Evolutionary conservation across 2,888 invertebrate species (phyloP).

Genomic region (Anthophora plumipes): DNA sequence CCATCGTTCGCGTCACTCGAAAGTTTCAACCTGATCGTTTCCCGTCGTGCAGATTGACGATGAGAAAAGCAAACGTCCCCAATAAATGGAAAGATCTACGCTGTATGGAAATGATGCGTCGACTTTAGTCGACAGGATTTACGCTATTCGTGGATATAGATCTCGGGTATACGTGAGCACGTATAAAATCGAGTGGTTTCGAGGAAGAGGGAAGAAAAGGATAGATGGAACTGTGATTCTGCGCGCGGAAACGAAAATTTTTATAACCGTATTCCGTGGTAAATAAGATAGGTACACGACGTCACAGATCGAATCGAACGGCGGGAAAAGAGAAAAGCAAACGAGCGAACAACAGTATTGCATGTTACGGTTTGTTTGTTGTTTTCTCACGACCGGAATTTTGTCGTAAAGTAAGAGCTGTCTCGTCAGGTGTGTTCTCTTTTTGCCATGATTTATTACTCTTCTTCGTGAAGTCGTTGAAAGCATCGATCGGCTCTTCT

Average conservation of each 20-base stretch:
- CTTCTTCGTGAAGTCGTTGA: neutral
- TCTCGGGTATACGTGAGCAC: constrained; percentile 27
- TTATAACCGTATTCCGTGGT: constrained; percentile 35
- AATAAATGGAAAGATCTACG: constrained; percentile 55
- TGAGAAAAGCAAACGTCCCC: constrained; percentile 52
- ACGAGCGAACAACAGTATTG: neutral
- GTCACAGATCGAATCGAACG: constrained; percentile 18
- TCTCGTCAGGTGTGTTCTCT: neutral
- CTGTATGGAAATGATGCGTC: constrained; percentile 79
- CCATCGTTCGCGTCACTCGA: neutral
- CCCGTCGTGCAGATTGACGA: constrained; percentile 41
- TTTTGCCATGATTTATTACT: no score
- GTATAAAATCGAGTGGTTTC: constrained; percentile 54
- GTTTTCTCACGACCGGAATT: neutral
- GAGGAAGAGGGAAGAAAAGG: neutral
- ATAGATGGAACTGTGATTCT: constrained; percentile 16
- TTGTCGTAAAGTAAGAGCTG: neutral
- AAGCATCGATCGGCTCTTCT: neutral
- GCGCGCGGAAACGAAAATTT: constrained; percentile 55
- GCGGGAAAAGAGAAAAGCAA: neutral
- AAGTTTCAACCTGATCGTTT: constrained; percentile 8
- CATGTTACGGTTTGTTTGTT: constrained; percentile 2
- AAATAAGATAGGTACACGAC: constrained; percentile 44
- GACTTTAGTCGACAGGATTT: constrained; percentile 69
- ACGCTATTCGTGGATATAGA: constrained; percentile 54